Base-by-base conservation (phyloP, 2,113 vertebrate species). In the Paracanthobrama guichenoti region DNA sequence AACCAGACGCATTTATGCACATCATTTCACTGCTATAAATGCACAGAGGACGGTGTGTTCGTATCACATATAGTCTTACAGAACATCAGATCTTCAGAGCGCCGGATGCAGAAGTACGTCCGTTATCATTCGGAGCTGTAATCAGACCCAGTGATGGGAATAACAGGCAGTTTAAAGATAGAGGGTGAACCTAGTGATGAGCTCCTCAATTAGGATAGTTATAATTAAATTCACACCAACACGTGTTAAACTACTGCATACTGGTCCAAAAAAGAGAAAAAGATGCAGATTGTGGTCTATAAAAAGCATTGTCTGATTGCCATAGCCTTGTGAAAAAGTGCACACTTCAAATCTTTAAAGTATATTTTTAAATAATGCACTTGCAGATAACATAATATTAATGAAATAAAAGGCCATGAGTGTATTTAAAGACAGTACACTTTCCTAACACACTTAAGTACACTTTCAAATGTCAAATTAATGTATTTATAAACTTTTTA, bases 121-220 rank as follows among this genome's bases (percentile, higher is more conserved):
- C 7, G 78, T 48, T 80, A 66, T 80, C 78, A 31, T 80, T 28
- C 24, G 1, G 42, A 1, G 6, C 78, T 79, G 78, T 46, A 79
- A 79, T 48, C 39, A 66, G 78, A 79, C 42, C 60, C 78, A 2
- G 24, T 9, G 78, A 66, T 66, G 78, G n/a, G 76, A 79, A 79
- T 62, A 62, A 24, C 76, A 77, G 75, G 11, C 53, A 1, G 16
- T 50, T 80, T 80, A 66, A 80, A 80, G 78, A 80, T 80, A 80
- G 78, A 80, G 26, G 60, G 9, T 10, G 22, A 62, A 79, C 76
- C 59, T 62, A 62, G 59, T 35, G 42, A 64, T 64, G 42, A 60
- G 59, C 14, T 26, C 26, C 59, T 18, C 5, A 28, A 48, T 64
- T 53, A 75, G 72, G 72, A 28, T 11, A 28, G 72, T 31, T 75